phyloP scores from a whole-genome alignment of 2,113 vertebrate genomes.

The Azemiops feae region DNA sequence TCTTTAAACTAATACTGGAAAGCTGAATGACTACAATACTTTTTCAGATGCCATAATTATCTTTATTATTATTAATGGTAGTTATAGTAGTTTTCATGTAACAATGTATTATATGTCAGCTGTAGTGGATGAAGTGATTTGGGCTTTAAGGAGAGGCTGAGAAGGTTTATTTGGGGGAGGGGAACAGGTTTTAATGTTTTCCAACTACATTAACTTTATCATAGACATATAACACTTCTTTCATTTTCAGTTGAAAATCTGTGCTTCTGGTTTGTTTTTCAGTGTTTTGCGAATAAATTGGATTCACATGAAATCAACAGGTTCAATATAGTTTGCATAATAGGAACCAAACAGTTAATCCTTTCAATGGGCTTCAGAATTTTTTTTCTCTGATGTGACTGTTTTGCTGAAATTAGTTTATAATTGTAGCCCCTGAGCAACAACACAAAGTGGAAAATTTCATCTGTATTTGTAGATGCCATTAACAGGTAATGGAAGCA shows the following conservation, averaged over 20 bases:
- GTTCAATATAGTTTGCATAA: background rate
- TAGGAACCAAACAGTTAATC: background rate
- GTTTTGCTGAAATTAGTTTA: background rate
- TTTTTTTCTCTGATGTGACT: background rate
- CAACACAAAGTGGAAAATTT: background rate
- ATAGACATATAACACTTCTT: background rate
- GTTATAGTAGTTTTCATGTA: background rate
- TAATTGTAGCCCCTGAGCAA: background rate
- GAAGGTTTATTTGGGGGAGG: background rate
- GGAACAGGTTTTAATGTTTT: background rate
- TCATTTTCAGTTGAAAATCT: background rate
- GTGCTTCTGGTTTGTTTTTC: background rate
- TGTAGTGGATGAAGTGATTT: background rate
- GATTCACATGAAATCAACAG: background rate
- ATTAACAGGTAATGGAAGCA: background rate
- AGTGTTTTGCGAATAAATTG: background rate
- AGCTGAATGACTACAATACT: background rate
- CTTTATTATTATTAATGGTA: background rate
- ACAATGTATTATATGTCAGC: background rate
- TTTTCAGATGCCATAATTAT: background rate
- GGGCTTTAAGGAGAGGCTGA: background rate
- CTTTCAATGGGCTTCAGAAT: background rate
- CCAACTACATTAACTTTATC: background rate
- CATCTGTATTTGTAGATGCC: background rate
- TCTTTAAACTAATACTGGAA: background rate